phyloP scores from a whole-genome alignment of 2,888 invertebrate genomes.

The Girardia tigrina region DNA sequence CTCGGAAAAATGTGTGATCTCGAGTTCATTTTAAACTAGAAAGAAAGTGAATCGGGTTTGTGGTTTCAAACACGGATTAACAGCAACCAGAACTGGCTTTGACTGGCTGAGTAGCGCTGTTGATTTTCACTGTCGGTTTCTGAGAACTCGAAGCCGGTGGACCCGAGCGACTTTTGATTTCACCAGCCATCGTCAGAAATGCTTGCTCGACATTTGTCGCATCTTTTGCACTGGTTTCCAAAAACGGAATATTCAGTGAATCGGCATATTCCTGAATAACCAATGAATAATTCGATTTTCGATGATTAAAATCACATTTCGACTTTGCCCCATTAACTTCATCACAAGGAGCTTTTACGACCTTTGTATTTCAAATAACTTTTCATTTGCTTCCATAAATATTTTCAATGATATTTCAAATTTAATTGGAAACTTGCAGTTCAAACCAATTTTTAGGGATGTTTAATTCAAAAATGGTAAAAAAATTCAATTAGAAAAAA shows the following conservation, averaged over 20 bases:
- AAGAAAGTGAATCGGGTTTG: background rate
- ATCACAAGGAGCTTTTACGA: too few relatives aligned
- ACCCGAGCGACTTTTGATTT: slow-evolving; percentile 94
- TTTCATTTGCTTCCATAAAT: too few relatives aligned
- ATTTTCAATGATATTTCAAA: too few relatives aligned
- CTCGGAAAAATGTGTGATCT: background rate
- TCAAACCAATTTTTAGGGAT: too few relatives aligned
- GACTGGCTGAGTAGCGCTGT: slow-evolving; percentile 15
- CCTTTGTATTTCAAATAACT: too few relatives aligned
- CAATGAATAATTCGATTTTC: too few relatives aligned
- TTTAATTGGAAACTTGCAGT: too few relatives aligned
- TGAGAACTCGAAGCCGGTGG: slow-evolving; percentile 60
- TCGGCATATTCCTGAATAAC: slow-evolving; percentile 95
- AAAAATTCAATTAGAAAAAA: too few relatives aligned
- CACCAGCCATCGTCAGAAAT: slow-evolving; percentile 94
- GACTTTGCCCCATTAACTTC: too few relatives aligned
- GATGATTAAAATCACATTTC: too few relatives aligned
- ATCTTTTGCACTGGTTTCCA: slow-evolving; percentile 98
- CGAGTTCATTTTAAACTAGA: background rate
- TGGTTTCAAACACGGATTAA: background rate
- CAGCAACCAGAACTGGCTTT: slow-evolving; percentile 17
- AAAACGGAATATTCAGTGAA: slow-evolving; percentile 89
- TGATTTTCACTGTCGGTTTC: slow-evolving; percentile 21
- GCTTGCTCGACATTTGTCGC: slow-evolving; percentile 97
- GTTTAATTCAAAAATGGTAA: too few relatives aligned